phyloP scores from a whole-genome alignment of 2,888 invertebrate genomes.

The Sinohyriopsis cumingii region DNA sequence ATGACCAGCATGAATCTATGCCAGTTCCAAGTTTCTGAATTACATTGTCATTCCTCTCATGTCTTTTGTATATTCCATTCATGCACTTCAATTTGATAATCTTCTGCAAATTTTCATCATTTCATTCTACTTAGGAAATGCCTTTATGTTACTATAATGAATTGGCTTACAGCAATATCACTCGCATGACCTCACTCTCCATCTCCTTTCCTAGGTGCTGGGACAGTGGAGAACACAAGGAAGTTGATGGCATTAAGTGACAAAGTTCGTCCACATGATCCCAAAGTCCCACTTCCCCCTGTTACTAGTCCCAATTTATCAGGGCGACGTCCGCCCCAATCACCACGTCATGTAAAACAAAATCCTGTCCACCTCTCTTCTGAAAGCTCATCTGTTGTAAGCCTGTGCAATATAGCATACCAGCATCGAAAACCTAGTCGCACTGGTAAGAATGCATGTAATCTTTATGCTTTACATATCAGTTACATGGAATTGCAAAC shows the following conservation, averaged over 20 bases:
- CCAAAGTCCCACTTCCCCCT: conserved; percentile 58
- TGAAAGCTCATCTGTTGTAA: conserved; percentile 95
- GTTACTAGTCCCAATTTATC: conserved; percentile 57
- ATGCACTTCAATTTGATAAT: too few species aligned
- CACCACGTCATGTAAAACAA: conserved; percentile 76
- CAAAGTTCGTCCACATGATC: conserved; percentile 69
- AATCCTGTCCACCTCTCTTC: conserved; percentile 87
- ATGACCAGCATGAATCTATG: too few species aligned
- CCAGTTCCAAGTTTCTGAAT: too few species aligned
- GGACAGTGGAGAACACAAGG: conserved; percentile 96
- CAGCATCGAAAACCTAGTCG: conserved; percentile 81
- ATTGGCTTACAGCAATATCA: too few species aligned
- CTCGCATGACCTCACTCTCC: not conserved
- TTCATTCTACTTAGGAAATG: too few species aligned
- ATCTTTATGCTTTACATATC: not conserved
- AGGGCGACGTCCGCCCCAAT: conserved; percentile 86
- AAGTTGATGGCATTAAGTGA: conserved; percentile 90
- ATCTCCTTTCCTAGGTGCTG: conserved; percentile 79
- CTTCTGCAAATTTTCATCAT: too few species aligned
- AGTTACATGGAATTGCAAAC: not conserved
- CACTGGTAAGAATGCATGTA: conserved; percentile 59
- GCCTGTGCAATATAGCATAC: conserved; percentile 87
- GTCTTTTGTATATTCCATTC: too few species aligned
- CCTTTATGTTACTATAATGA: too few species aligned
- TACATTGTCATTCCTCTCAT: too few species aligned